phyloP scores from a whole-genome alignment of 2,888 invertebrate species.

The Laspeyria flexula region DNA sequence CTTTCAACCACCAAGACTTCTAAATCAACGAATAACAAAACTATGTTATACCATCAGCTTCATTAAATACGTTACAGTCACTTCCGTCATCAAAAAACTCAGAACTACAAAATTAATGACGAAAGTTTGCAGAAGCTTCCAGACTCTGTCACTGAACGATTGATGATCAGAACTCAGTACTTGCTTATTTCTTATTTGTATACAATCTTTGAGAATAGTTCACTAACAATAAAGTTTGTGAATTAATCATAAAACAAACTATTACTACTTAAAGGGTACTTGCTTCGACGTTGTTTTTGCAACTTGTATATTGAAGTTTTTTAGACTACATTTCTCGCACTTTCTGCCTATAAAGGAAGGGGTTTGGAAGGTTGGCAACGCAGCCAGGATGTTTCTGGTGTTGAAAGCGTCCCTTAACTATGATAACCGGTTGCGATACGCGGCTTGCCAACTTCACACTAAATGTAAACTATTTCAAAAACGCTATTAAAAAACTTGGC shows the following conservation, averaged over 20 bases:
- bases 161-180: constrained; percentile 1
- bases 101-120: constrained; percentile 4
- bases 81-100: background rate
- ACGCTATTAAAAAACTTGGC: no score
- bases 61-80: background rate
- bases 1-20: no score
- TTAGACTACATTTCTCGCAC: no score
- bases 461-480: no score
- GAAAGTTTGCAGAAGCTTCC: constrained; percentile 1
- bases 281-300: background rate
- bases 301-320: no score
- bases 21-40: no score
- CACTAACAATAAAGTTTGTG: background rate
- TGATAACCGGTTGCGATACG: no score
- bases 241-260: background rate
- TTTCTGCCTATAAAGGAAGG: no score
- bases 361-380: no score
- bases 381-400: no score
- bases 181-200: background rate
- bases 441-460: no score
- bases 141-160: constrained; percentile 4
- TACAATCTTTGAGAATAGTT: background rate
- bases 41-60: background rate
- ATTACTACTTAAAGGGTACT: background rate
- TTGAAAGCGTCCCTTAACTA: no score